Percentiles rank a stretch among this genome's conserved stretches.
phyloP scores from a whole-genome alignment of 1,140 invertebrate species.

The Rhizoglyphus robini region DNA sequence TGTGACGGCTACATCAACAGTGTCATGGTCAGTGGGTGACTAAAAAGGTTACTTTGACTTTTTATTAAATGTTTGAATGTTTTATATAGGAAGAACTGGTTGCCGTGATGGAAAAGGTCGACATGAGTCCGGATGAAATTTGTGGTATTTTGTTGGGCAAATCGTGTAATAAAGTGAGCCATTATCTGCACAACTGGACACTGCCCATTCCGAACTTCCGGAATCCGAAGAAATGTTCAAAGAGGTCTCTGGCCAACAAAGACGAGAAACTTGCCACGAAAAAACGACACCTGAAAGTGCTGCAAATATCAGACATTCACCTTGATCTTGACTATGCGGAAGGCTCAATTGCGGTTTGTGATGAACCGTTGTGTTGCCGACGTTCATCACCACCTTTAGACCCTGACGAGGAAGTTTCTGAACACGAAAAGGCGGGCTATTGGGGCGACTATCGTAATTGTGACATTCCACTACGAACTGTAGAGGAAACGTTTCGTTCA shows the following conservation, averaged over 20 bases:
- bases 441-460: constrained; percentile 83
- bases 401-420: constrained; percentile 46
- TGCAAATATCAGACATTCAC: constrained; percentile 84
- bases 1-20: constrained; percentile 24
- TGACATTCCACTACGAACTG: constrained; percentile 72
- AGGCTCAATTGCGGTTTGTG: constrained; percentile 74
- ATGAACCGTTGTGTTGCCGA: constrained; percentile 74
- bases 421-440: constrained; percentile 63
- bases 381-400: constrained; percentile 32
- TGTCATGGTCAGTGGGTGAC: constrained; percentile 24
- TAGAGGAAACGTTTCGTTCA: constrained; percentile 79
- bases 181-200: constrained; percentile 77
- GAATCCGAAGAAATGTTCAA: not conserved
- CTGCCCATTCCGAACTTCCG: constrained; percentile 72
- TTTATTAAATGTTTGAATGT: constrained; percentile 1
- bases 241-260: too few species aligned
- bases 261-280: too few species aligned
- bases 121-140: constrained; percentile 64
- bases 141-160: constrained; percentile 82
- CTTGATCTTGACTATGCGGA: constrained; percentile 82
- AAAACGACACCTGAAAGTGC: constrained; percentile 50
- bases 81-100: constrained; percentile 62
- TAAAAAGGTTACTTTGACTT: not conserved
- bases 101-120: constrained; percentile 57
- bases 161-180: constrained; percentile 54